Base-by-base conservation (phyloP, 2,113 vertebrate species). In the Gambusia affinis region DNA sequence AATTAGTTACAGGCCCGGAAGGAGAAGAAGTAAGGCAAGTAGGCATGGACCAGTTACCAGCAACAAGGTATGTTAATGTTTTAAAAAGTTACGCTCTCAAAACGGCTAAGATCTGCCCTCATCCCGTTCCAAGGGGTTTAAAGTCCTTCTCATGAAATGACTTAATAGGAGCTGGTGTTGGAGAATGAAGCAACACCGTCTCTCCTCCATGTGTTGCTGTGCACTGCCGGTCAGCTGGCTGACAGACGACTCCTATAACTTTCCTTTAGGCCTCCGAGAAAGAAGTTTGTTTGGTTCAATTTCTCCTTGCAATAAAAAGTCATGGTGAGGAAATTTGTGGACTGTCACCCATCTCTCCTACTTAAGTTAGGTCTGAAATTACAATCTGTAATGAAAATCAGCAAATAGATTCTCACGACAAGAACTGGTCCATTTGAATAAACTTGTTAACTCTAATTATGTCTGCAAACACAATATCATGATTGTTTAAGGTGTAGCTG, bases 1-100 rank as follows among this genome's bases (percentile, higher is more conserved):
- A 62, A 90, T 89, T 85, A 88, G 85, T 72, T 75, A 81, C 76
- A 87, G 79, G 71, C 75, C 82, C 51, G 28, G 54, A 42, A 61
- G 72, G 67, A 76, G 67, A 39, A 70, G 33, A 72, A 31, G 60
- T 74, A 57, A 57, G 74, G 33, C 30, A 62, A 81, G 64, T 70
- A 73, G 44, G 51, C 51, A n/a, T 24, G 51, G 22, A 3, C 51
- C 51, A 57, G 51, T 24, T n/a, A 54, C 22, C 47, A 57, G 51
- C 10, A 57, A 11, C 24, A n/a, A 57, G 51, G 51, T 57, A 57
- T 57, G 5, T 8, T 24, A 17, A 57, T 7, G 51, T 57, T n/a
- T n/a, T 24, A n/a, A 24, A 54, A 54, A 54, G 51, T 54, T 8
- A 54, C 51, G 51, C 51, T 54, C 51, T 54, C 7, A 54, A 54